Base-by-base conservation (phyloP, 2,113 vertebrate species). In the Naja naja region DNA sequence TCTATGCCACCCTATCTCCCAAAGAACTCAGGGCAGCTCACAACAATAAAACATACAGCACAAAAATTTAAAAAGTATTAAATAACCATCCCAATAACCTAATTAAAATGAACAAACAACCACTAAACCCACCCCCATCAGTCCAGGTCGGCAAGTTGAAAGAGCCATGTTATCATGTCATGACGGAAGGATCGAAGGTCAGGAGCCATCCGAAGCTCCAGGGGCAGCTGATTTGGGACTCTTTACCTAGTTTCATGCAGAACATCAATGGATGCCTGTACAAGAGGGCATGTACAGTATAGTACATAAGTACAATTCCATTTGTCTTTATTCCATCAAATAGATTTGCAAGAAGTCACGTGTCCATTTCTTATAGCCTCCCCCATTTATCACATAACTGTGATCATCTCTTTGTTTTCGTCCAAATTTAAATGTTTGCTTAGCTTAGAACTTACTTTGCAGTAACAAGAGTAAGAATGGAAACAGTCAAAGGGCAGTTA, bases 211-310 rank as follows among this genome's bases (percentile, higher is more conserved):
- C n/a, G n/a, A n/a, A n/a, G n/a, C n/a, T n/a, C n/a, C n/a, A n/a
- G n/a, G n/a, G n/a, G n/a, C n/a, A n/a, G n/a, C n/a, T n/a, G n/a
- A n/a, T n/a, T 58, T 74, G 64, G 69, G 85, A 56, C 43, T 93
- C 52, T 93, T 74, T 11, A 81, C 94, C n/a, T 85, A 98, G 98
- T 98, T 98, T 92, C 98, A 98, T 10, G 98, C 98, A 90, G 98
- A 98, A 95, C 96, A 96, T 25, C 92, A 94, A 39, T 89, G 93
- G 58, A 20, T 89, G 11, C 91, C 93, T 43, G 92, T 94, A 43
- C 52, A 90, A 8, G 96, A 95, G 0, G 97, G 98, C 98, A 96
- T 94, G 60, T 93, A 56, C 27, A 81, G 88, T 43, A 52, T 55
- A 6, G 34, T 86, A 25, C 16, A 1, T 4, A n/a, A 87, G 45